phyloP scores from a whole-genome alignment of 2,113 vertebrate genomes.

The Pomatostomus ruficeps region DNA sequence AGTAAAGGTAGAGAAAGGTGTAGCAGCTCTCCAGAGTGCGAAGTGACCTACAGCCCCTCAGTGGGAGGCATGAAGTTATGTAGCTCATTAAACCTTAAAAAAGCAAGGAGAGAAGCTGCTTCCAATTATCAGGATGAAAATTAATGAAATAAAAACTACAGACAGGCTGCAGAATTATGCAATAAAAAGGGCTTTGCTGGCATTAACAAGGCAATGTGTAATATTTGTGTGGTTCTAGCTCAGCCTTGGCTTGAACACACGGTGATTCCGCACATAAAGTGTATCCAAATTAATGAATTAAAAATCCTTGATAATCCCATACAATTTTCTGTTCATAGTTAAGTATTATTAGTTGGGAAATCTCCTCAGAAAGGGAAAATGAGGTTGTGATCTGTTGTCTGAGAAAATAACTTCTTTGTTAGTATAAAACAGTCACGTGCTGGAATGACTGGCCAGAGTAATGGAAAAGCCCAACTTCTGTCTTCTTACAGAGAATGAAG shows the following conservation, averaged over 20 bases:
- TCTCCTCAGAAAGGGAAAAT: conserved; percentile 2
- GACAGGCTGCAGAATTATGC: conserved; percentile 62
- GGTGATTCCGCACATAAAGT: conserved; percentile 63
- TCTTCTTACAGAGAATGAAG: background rate
- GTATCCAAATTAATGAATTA: conserved; percentile 71
- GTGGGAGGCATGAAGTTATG: conserved; percentile 69
- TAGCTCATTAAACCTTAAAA: conserved; percentile 75
- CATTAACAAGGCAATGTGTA: conserved; percentile 55
- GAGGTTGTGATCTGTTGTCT: conserved; percentile 15
- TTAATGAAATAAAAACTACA: conserved; percentile 71
- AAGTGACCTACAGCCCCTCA: conserved; percentile 56
- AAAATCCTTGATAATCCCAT: conserved; percentile 69
- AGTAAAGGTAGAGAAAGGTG: background rate
- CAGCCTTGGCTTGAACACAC: conserved; percentile 45
- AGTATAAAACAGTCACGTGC: background rate
- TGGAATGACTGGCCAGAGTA: background rate
- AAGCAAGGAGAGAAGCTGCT: conserved; percentile 74
- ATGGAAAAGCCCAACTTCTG: background rate
- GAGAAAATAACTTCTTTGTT: conserved; percentile 11
- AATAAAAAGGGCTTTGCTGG: conserved; percentile 65
- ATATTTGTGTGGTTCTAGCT: conserved; percentile 69
- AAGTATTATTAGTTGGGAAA: conserved; percentile 30
- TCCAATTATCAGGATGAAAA: conserved; percentile 79
- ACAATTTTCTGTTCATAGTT: conserved; percentile 45
- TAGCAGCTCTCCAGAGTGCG: conserved; percentile 37